phyloP scores from a whole-genome alignment of 2,888 invertebrate species.

The Acanthosepion lycidas region DNA sequence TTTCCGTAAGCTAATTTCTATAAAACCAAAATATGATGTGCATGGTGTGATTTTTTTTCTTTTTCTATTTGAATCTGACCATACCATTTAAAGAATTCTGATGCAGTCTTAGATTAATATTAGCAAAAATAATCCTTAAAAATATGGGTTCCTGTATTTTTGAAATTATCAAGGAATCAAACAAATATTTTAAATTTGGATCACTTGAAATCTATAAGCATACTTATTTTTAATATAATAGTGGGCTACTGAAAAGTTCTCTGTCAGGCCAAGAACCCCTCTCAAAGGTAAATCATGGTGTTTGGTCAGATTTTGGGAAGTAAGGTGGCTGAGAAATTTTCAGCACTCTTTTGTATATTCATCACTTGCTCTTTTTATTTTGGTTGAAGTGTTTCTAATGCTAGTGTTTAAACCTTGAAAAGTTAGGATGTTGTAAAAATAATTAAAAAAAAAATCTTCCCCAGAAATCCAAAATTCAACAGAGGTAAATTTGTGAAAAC shows the following conservation, averaged over 20 bases:
- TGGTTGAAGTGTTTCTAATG: not conserved
- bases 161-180: not conserved
- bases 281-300: too few species aligned
- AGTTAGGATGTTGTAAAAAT: not conserved
- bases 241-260: too few species aligned
- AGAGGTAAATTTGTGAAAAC: not conserved
- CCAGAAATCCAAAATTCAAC: not conserved
- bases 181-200: not conserved
- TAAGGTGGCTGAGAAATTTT: too few species aligned
- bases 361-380: too few species aligned
- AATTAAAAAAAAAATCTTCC: not conserved
- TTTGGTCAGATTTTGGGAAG: too few species aligned
- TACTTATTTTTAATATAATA: too few species aligned
- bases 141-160: not conserved
- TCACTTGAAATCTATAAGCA: too few species aligned
- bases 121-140: not conserved
- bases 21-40: too few species aligned
- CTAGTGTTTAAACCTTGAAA: not conserved
- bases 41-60: not conserved
- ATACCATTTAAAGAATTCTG: not conserved
- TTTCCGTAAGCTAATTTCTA: too few species aligned
- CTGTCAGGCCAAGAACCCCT: too few species aligned
- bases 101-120: not conserved
- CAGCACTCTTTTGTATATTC: too few species aligned
- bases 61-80: not conserved